Percentiles rank a stretch among this genome's conserved stretches.
phyloP scores from a whole-genome alignment of 2,888 invertebrate genomes.

The Dolichopus griseipennis region DNA sequence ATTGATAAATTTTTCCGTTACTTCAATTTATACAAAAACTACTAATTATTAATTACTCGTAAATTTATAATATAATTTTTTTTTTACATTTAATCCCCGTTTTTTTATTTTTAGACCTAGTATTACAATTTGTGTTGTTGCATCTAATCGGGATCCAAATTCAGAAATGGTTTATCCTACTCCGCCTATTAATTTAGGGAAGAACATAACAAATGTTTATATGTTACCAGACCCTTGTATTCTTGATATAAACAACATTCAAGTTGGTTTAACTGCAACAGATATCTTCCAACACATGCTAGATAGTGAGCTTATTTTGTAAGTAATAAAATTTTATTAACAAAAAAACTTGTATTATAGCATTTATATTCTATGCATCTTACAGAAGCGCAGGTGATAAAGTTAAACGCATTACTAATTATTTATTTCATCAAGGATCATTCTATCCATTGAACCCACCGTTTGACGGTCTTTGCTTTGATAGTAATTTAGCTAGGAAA shows the following conservation, averaged over 20 bases:
- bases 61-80: no score
- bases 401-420: constrained; percentile 62
- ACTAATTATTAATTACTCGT: no score
- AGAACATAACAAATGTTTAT: constrained; percentile 53
- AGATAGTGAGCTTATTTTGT: constrained; percentile 68
- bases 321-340: constrained; percentile 32
- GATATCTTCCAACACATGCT: constrained; percentile 77
- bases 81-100: constrained; percentile 17
- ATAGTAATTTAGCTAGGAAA: constrained; percentile 61
- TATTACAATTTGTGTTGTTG: constrained; percentile 64
- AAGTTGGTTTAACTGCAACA: constrained; percentile 69
- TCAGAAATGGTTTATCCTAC: constrained; percentile 77
- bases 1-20: no score
- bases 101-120: constrained; percentile 42
- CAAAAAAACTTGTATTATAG: background rate
- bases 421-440: constrained; percentile 66
- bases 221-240: constrained; percentile 75
- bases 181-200: constrained; percentile 56
- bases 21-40: no score
- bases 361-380: constrained; percentile 11
- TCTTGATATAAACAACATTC: constrained; percentile 64
- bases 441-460: constrained; percentile 79
- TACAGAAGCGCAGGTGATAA: constrained; percentile 53
- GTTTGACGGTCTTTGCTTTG: constrained; percentile 54
- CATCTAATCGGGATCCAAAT: constrained; percentile 69